Evolutionary conservation across 2,797 vertebrate species (phyloP).

Genomic region (Gorsachius magnificus): DNA sequence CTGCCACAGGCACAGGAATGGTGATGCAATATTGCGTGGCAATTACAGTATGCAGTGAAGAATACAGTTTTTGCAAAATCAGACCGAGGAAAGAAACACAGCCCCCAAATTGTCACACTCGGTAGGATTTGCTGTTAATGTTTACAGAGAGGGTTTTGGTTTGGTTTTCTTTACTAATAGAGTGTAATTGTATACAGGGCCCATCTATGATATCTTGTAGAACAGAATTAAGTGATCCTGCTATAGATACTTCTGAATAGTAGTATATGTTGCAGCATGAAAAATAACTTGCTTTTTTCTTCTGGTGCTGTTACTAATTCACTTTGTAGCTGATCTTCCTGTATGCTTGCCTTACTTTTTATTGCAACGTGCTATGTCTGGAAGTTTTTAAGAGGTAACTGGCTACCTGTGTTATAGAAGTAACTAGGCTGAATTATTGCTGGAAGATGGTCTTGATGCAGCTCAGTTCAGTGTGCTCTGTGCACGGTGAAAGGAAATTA

Average conservation of each 20-base stretch:
- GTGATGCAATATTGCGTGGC: slow-evolving; percentile 54
- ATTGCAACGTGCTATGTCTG: neutral
- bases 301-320: neutral
- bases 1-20: slow-evolving; percentile 4
- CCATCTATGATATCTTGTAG: neutral
- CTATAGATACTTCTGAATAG: neutral
- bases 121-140: slow-evolving; percentile 14
- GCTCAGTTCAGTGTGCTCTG: neutral
- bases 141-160: neutral
- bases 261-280: neutral
- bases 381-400: neutral
- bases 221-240: neutral
- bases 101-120: neutral
- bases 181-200: neutral
- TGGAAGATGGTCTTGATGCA: neutral
- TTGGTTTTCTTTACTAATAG: neutral
- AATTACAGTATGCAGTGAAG: slow-evolving; percentile 43
- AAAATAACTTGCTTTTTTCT: neutral
- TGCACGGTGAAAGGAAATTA: neutral
- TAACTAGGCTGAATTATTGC: neutral
- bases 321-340: neutral
- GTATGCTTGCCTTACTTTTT: neutral
- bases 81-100: neutral
- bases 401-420: neutral
- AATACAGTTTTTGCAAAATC: neutral